Evolutionary conservation across 2,797 vertebrate species (phyloP), one percentile per base, ranked within the genome.

Genomic region (Neoniphon sammara): DNA sequence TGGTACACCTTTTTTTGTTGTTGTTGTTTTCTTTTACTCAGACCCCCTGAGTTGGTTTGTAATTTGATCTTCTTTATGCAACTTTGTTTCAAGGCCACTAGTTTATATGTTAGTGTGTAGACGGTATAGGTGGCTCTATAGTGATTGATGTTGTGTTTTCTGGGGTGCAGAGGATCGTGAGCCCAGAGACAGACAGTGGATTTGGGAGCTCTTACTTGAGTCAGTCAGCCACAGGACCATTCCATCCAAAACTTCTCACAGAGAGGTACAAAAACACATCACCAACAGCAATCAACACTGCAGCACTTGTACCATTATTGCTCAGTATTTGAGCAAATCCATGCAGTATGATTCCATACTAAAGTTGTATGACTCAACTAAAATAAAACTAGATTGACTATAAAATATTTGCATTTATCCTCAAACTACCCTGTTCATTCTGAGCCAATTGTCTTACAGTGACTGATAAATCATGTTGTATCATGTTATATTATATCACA

Each of bases 141-240:
- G 31, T 6, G 64, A 0, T 21, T 0, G 30, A 42, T 66, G 14
- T 31, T 73, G 31, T 64, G 39, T 70, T 56, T 70, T 74, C 82
- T 56, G 27, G n/a, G 18, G 3, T 75, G 36, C 85, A 94, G 93
- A 90, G 86, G 67, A 82, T 90, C 52, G 77, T 91, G 66, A 93
- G 86, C 78, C 86, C 89, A 5, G 92, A 94, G 78, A 89, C 91
- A 47, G 91, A 91, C 77, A 85, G 89, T 11, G 80, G 92, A 18
- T 79, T 86, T 67, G 88, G 90, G 77, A 89, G 90, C 57, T 93
- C 90, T 56, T 86, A 90, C 60, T 73, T 70, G 69, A 88, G 87
- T 44, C 88, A 80, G 27, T 91, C 76, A 0, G 64, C 70, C 44
- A 66, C 68, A 18, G 87, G 79, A 71, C n/a, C 75, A 47, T 80